A percentile compares a stretch with the other conserved stretches of the same genome.
Conservation (phyloP, 2,113 vertebrate genomes). For the Lethenteron camtschaticum region DNA sequence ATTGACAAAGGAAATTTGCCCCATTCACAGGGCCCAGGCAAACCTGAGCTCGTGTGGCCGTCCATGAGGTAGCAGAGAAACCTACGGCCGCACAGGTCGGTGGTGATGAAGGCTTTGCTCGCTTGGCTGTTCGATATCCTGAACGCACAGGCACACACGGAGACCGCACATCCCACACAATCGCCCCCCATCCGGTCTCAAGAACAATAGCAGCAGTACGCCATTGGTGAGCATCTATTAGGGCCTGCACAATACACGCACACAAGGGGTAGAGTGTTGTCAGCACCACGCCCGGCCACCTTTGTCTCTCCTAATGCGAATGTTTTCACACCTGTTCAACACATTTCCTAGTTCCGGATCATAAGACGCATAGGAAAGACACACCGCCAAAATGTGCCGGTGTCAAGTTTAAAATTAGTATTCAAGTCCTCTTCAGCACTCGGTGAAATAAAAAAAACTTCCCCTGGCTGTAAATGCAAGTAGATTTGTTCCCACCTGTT, state of each 20-base stretch:
- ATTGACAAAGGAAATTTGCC: too few species aligned
- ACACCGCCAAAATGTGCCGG: too few species aligned
- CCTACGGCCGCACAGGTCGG: conserved; percentile 69
- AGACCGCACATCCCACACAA: too few species aligned
- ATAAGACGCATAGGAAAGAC: too few species aligned
- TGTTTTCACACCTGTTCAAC: too few species aligned
- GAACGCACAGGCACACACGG: conserved; percentile 1
- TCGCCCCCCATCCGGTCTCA: too few species aligned
- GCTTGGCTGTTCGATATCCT: conserved; percentile 85
- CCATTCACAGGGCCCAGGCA: too few species aligned
- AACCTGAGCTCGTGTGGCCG: conserved; percentile 50
- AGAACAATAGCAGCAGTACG: neutral
- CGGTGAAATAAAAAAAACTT: too few species aligned
- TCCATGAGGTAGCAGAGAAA: conserved; percentile 83
- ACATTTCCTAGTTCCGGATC: too few species aligned
- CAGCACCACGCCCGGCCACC: neutral
- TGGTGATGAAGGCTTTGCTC: conserved; percentile 72
- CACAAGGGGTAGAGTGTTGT: neutral
- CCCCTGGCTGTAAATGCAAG: too few species aligned
- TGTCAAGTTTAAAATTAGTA: too few species aligned
- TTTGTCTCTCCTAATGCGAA: neutral
- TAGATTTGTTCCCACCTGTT: conserved; percentile 25
- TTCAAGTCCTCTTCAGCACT: too few species aligned
- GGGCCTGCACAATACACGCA: neutral
- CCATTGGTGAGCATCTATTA: neutral